Percentiles rank a stretch among this genome's conserved stretches.
phyloP scores from a whole-genome alignment of 1,140 invertebrate genomes.

The Orius insidiosus region DNA sequence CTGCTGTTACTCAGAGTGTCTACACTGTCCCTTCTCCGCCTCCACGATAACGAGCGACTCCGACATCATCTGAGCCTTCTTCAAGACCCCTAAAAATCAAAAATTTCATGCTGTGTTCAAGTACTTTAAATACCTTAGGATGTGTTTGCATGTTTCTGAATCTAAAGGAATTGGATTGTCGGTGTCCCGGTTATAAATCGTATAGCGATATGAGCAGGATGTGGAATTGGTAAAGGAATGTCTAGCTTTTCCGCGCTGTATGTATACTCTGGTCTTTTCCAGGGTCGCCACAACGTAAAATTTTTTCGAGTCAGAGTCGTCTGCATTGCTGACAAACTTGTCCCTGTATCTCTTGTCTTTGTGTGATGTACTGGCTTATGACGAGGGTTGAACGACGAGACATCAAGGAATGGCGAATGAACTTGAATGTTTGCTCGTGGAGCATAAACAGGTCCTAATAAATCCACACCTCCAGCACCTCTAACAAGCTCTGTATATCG shows the following conservation, averaged over 20 bases:
- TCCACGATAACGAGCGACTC: constrained; percentile 43
- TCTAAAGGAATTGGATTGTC: constrained; percentile 67
- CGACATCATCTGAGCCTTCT: constrained; percentile 26
- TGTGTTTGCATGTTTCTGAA: constrained; percentile 59
- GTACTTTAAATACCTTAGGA: constrained; percentile 42
- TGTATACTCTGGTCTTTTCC: constrained; percentile 40
- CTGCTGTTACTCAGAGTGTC: constrained; percentile 32
- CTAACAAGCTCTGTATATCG: constrained; percentile 59
- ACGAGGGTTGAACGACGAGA: constrained; percentile 59
- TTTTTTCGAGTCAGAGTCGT: constrained; percentile 12
- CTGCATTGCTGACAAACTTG: constrained; percentile 8
- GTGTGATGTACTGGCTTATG: constrained; percentile 35
- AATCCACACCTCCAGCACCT: constrained; percentile 50
- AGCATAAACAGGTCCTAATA: constrained; percentile 61
- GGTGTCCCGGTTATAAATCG: constrained; percentile 61
- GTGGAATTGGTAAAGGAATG: constrained; percentile 68
- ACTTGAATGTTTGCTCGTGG: constrained; percentile 67
- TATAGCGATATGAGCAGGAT: constrained; percentile 69
- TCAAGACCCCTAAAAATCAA: constrained; percentile 22
- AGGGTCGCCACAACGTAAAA: constrained; percentile 31
- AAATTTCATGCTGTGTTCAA: no score
- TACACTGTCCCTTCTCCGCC: constrained; percentile 30
- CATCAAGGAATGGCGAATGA: constrained; percentile 59
- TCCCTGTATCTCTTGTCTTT: constrained; percentile 19
- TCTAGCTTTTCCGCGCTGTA: constrained; percentile 51